These are phyloP conservation scores for Lepidurus apus DNA, from an alignment of 1,140 invertebrate genomes.

Conservation along the genomic window DNA sequence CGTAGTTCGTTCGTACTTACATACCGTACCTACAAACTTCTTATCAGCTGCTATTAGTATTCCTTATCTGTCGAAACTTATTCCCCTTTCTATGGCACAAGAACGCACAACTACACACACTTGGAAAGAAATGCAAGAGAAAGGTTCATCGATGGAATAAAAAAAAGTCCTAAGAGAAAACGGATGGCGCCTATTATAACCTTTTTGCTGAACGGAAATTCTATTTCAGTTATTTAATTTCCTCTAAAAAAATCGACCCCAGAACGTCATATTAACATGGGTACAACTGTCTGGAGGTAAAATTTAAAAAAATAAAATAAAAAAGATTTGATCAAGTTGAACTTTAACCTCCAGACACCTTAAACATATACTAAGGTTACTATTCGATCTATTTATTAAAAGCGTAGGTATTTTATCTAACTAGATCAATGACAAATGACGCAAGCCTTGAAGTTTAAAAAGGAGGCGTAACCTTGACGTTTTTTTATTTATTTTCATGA, in stretches of 20 bases:
- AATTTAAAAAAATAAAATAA: neutral
- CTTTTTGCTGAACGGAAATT: neutral
- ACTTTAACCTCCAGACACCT: neutral
- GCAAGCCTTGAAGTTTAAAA: neutral
- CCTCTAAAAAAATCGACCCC: neutral
- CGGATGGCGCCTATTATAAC: neutral
- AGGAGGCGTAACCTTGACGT: slow-evolving; percentile 4
- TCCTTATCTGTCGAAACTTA: no score
- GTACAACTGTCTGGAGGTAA: neutral
- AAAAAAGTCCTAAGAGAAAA: neutral
- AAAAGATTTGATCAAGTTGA: neutral
- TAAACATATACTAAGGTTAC: neutral
- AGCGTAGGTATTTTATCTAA: slow-evolving; percentile 1
- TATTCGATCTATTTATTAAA: neutral
- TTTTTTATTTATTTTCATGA: no score
- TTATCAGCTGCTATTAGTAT: no score
- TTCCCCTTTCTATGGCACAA: no score
- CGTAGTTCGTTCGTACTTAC: no score
- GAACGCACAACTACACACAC: no score
- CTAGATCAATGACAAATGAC: neutral
- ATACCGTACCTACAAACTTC: no score
- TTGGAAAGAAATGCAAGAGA: neutral
- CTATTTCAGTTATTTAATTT: neutral
- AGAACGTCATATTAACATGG: neutral
- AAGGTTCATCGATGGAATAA: neutral